Conservation (phyloP, 2,113 vertebrate species). For the Scomber scombrus region DNA sequence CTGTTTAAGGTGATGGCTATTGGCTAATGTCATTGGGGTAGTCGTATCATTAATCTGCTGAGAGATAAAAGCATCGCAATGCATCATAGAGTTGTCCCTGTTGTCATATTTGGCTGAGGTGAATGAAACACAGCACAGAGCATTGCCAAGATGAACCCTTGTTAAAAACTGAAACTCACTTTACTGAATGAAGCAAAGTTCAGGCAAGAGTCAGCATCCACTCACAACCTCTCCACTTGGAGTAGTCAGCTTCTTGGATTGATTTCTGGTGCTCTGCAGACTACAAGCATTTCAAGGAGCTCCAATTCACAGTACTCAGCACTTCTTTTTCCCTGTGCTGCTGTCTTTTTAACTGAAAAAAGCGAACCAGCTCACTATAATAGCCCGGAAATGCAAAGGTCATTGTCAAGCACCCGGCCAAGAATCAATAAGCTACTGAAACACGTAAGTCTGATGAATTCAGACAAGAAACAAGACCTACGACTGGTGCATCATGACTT, state of each 20-base stretch:
- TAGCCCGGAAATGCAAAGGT: constrained; percentile 51
- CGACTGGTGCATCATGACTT: neutral
- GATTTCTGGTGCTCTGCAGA: constrained; percentile 62
- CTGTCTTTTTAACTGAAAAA: constrained; percentile 57
- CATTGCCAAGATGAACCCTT: neutral
- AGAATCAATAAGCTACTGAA: constrained; percentile 25
- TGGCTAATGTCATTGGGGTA: constrained; percentile 24
- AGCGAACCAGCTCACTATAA: constrained; percentile 34
- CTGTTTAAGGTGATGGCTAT: constrained; percentile 55
- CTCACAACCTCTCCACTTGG: constrained; percentile 27
- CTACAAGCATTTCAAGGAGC: constrained; percentile 51
- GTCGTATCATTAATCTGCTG: constrained; percentile 39
- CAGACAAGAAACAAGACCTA: constrained; percentile 19
- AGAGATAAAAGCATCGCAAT: constrained; percentile 31
- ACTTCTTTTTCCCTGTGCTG: constrained; percentile 19
- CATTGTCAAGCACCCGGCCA: constrained; percentile 28
- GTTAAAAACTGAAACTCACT: constrained; percentile 31
- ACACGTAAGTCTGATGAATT: constrained; percentile 5
- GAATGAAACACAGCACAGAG: neutral
- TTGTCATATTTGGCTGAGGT: constrained; percentile 8
- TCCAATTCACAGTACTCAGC: constrained; percentile 65
- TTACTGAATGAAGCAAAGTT: constrained; percentile 38
- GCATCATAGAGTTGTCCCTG: constrained; percentile 1
- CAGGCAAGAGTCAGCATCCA: constrained; percentile 8
- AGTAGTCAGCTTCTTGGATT: constrained; percentile 57